Conservation (phyloP, 35 echinoderm and acorn worm species). For the Lytechinus variegatus region DNA sequence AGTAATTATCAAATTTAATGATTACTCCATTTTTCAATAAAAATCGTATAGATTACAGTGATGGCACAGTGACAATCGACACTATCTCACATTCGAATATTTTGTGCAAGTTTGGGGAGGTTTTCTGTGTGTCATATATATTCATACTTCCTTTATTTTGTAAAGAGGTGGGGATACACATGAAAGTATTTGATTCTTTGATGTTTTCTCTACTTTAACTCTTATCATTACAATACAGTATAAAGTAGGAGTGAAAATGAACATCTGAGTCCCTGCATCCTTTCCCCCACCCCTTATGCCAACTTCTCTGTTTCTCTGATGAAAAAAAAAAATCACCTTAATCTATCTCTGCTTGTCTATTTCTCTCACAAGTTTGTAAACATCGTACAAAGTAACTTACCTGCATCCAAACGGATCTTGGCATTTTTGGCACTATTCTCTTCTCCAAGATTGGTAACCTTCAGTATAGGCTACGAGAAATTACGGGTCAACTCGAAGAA, state of each 20-base stretch:
- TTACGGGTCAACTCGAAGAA: too few relatives aligned
- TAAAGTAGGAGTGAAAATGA: too few relatives aligned
- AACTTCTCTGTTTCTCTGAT: not conserved
- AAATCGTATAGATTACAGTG: not conserved
- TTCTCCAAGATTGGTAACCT: constrained; percentile 49
- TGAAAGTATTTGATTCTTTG: not conserved
- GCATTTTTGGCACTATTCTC: constrained; percentile 44
- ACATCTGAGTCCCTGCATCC: not conserved
- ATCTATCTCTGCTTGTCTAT: not conserved
- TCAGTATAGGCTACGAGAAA: constrained; percentile 4
- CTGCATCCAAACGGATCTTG: constrained; percentile 44
- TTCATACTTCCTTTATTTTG: not conserved
- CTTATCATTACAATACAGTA: too few relatives aligned
- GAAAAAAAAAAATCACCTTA: not conserved
- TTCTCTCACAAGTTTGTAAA: not conserved
- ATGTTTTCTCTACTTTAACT: too few relatives aligned
- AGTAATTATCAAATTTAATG: not conserved
- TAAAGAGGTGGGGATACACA: not conserved
- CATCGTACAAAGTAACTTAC: not conserved
- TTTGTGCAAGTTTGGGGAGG: not conserved
- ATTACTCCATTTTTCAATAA: not conserved
- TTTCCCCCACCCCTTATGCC: not conserved
- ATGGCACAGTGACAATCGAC: not conserved
- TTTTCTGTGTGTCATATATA: not conserved
- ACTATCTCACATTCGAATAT: not conserved